Conservation (phyloP, 2,113 vertebrate species). For the Beaufortia kweichowensis region DNA sequence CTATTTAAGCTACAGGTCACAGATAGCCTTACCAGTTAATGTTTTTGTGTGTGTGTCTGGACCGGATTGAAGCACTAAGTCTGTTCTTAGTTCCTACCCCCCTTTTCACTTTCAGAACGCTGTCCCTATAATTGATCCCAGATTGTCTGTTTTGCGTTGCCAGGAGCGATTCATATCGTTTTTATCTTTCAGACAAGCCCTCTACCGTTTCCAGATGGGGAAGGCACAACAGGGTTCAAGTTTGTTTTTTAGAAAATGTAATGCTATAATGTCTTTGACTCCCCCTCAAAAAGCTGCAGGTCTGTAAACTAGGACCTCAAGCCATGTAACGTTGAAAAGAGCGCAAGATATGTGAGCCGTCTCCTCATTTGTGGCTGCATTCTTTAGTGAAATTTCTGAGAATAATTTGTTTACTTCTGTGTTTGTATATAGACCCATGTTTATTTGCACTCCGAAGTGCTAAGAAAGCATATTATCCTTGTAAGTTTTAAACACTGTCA, state of each 20-base stretch:
- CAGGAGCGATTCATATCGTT: slow-evolving; percentile 76
- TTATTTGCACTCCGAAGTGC: slow-evolving; percentile 49
- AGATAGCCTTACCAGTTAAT: slow-evolving; percentile 50
- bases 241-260: slow-evolving; percentile 67
- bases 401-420: slow-evolving; percentile 47
- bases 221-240: slow-evolving; percentile 68
- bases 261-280: slow-evolving; percentile 73
- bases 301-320: slow-evolving; percentile 9
- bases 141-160: slow-evolving; percentile 74
- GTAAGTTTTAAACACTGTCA: slow-evolving; percentile 40
- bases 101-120: slow-evolving; percentile 61
- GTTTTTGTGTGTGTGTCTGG: slow-evolving; percentile 49
- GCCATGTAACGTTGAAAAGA: background rate
- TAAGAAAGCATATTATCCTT: slow-evolving; percentile 48
- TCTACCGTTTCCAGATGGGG: slow-evolving; percentile 77
- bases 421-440: slow-evolving; percentile 47
- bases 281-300: slow-evolving; percentile 51
- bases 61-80: slow-evolving; percentile 54
- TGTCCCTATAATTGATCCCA: slow-evolving; percentile 79
- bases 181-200: slow-evolving; percentile 76
- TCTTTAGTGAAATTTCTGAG: slow-evolving; percentile 22
- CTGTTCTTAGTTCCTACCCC: slow-evolving; percentile 36
- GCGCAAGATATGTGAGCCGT: background rate
- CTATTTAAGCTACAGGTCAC: slow-evolving; percentile 52
- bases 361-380: slow-evolving; percentile 7